Percentiles rank a stretch among this genome's conserved stretches.
phyloP scores from a whole-genome alignment of 2,113 vertebrate species.

The Zosterops borbonicus region DNA sequence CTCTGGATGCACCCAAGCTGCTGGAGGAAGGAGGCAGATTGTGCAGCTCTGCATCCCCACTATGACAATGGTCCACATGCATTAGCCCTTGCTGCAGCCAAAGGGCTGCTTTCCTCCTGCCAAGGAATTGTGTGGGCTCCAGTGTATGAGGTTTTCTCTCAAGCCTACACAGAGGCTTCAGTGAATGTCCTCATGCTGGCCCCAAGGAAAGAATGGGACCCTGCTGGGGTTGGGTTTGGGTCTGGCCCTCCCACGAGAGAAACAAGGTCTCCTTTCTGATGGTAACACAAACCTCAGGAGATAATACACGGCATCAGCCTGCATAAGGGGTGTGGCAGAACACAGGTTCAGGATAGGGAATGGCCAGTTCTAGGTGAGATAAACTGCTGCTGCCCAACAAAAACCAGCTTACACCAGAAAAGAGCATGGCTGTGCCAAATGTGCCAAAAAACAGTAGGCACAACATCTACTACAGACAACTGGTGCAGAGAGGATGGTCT shows the following conservation, averaged over 20 bases:
- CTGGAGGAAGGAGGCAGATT: background rate
- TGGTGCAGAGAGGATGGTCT: background rate
- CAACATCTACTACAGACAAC: background rate
- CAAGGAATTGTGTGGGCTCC: background rate
- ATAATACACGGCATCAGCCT: accelerated
- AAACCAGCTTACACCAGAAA: background rate
- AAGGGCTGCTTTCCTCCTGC: background rate
- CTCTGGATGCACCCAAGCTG: background rate
- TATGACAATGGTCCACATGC: accelerated
- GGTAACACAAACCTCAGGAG: background rate
- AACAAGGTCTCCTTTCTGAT: background rate
- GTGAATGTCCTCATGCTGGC: background rate
- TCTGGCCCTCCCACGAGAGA: background rate
- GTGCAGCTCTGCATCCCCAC: background rate
- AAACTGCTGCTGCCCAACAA: background rate
- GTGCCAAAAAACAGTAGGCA: accelerated
- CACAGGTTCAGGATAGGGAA: accelerated
- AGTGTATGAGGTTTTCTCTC: background rate
- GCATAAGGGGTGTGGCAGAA: background rate
- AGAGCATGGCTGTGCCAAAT: background rate
- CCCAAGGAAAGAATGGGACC: background rate
- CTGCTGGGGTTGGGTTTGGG: background rate
- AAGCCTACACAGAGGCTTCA: background rate
- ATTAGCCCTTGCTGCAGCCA: background rate
- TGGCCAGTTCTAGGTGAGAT: background rate